phyloP scores from a whole-genome alignment of 2,888 invertebrate genomes.

The Synanthedon tipuliformis region DNA sequence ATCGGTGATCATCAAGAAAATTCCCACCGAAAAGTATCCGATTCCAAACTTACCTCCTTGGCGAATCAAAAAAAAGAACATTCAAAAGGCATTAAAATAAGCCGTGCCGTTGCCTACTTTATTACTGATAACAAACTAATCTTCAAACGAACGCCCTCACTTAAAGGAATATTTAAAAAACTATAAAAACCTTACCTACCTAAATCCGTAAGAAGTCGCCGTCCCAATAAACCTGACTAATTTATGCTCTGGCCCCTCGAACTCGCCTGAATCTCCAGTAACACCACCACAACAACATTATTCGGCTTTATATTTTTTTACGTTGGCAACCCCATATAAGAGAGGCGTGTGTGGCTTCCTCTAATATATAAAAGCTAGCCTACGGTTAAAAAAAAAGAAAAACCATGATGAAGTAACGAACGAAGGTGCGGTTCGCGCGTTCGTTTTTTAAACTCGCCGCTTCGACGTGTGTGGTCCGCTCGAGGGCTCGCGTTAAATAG shows the following conservation, averaged over 20 bases:
- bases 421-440: conserved; percentile 61
- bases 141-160: conserved; percentile 34
- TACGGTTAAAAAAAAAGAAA: conserved; percentile 47
- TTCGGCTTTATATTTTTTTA: conserved; percentile 38
- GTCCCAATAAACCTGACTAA: conserved; percentile 47
- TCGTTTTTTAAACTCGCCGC: conserved; percentile 61
- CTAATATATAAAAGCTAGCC: conserved; percentile 58
- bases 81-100: conserved; percentile 14
- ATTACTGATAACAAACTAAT: conserved; percentile 61
- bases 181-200: conserved; percentile 41
- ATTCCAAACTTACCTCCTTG: conserved; percentile 12
- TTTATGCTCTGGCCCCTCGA: conserved; percentile 36
- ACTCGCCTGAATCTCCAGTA: conserved; percentile 28
- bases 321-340: conserved; percentile 25
- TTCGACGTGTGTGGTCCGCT: conserved; percentile 62
- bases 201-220: conserved; percentile 38
- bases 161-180: conserved; percentile 54
- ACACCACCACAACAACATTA: conserved; percentile 50
- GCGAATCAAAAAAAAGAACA: conserved; percentile 18
- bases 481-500: conserved; percentile 6
- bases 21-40: conserved; percentile 22
- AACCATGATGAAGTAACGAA: conserved; percentile 66
- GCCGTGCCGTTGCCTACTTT: conserved; percentile 43
- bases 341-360: conserved; percentile 22
- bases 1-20: conserved; percentile 20